Base-by-base conservation (phyloP, 2,888 invertebrate genomes). In the Agriopis aurantiaria region DNA sequence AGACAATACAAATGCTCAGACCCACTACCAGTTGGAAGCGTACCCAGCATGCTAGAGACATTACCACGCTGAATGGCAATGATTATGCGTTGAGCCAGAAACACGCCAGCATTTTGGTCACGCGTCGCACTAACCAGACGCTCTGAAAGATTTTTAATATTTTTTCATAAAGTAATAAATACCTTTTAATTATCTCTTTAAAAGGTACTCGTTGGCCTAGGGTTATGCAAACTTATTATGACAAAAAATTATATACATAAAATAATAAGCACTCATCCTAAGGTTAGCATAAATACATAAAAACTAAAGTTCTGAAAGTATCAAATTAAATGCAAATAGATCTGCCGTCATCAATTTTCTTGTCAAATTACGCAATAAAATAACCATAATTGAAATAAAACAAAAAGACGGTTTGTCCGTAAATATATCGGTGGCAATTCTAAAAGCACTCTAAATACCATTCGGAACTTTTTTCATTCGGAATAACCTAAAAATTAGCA, bases 371-470 rank as follows among this genome's bases (percentile, higher is more conserved):
- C 62, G 74, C 72, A 75, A 77, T 65, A 40, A 69, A 77, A 82
- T 78, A 75, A 80, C 79, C 69, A 76, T 81, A 79, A 84, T 83
- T 81, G 77, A 68, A 76, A 80, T 71, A 74, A 71, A 78, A 80
- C 63, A 73, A 77, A 85, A 85, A 86, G 84, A 80, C 75, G 85
- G 88, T 91, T 89, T 90, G 80, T 46, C 45, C 85, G 81, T 89
- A 92, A 92, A 92, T 92, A 93, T 93, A 93, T 92, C 92, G 88
- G 90, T 92, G 84, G 88, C 90, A 76, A 76, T 81, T 78, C 82
- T 83, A 84, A 91, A 90, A 90, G 90, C 92, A 92, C 92, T 92
- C 88, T 88, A 91, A 90, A 91, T 90, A 82, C 89, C 88, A 87
- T 87, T 85, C 83, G 78, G 77, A 74, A 68, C 74, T 80, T 84